Conservation (phyloP, 1,140 invertebrate genomes). For the Dreissena polymorpha region DNA sequence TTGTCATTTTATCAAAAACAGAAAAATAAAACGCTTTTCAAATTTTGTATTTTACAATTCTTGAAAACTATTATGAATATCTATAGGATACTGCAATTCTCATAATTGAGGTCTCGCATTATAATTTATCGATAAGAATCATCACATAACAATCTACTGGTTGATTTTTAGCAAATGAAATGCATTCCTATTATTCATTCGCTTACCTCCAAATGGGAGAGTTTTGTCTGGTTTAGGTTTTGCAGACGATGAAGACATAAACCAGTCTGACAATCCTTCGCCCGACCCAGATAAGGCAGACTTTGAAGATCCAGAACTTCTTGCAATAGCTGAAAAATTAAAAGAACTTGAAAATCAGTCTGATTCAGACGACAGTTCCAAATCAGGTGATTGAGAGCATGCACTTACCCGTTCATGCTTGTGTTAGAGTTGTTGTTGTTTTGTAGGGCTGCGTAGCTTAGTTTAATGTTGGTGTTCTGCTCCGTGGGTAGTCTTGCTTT, state of each 20-base stretch:
- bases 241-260: slow-evolving; percentile 69
- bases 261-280: slow-evolving; percentile 60
- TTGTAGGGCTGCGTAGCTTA: slow-evolving; percentile 7
- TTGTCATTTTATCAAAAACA: no score
- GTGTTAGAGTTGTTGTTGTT: slow-evolving; percentile 26
- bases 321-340: slow-evolving; percentile 72
- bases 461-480: neutral
- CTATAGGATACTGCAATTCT: no score
- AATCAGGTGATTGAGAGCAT: slow-evolving; percentile 48
- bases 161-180: no score
- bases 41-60: no score
- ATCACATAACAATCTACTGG: no score
- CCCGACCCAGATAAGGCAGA: slow-evolving; percentile 63
- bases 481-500: neutral
- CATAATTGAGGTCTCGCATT: no score
- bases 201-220: no score
- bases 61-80: no score
- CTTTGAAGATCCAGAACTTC: slow-evolving; percentile 70
- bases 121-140: no score
- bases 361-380: slow-evolving; percentile 64
- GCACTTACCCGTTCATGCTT: neutral
- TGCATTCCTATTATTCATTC: no score
- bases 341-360: slow-evolving; percentile 66
- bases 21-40: no score
- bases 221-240: slow-evolving; percentile 61